Conservation (phyloP, 2,113 vertebrate genomes). For the Ophiodon elongatus region DNA sequence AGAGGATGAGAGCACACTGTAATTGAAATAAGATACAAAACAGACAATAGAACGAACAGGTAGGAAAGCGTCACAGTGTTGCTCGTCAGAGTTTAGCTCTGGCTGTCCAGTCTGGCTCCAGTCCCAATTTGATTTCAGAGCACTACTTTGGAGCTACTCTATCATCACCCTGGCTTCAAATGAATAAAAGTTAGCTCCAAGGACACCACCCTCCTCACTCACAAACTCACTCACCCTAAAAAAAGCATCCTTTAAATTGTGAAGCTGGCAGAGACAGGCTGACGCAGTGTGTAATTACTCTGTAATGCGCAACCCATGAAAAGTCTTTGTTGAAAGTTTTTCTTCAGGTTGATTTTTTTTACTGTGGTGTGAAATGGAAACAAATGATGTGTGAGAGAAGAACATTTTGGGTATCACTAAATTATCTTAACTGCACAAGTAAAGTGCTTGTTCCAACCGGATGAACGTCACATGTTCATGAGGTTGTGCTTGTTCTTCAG, state of each 20-base stretch:
- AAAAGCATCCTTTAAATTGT: conserved; percentile 42
- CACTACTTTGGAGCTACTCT: conserved; percentile 17
- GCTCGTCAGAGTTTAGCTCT: not conserved
- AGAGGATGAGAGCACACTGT: conserved; percentile 1
- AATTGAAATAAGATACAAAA: conserved; percentile 24
- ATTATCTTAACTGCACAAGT: not conserved
- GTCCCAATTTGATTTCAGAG: conserved; percentile 32
- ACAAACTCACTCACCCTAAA: conserved; percentile 28
- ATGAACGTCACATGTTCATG: not conserved
- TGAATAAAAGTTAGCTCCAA: conserved; percentile 52
- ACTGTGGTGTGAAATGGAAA: not conserved
- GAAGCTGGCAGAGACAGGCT: conserved; percentile 29
- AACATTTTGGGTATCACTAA: not conserved
- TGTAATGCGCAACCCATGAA: not conserved
- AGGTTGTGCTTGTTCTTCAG: not conserved
- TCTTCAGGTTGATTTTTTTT: not conserved
- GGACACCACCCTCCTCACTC: conserved; percentile 10
- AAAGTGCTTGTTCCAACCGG: not conserved
- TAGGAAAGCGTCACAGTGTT: not conserved
- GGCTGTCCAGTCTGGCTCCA: conserved; percentile 12
- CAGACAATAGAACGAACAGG: not conserved
- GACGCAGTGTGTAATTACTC: conserved; percentile 31
- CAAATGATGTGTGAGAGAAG: not conserved
- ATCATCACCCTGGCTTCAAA: conserved; percentile 40
- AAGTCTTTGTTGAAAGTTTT: not conserved